Evolutionary conservation across 2,113 vertebrate species (phyloP).

Genomic region (Myocastor coypus): DNA sequence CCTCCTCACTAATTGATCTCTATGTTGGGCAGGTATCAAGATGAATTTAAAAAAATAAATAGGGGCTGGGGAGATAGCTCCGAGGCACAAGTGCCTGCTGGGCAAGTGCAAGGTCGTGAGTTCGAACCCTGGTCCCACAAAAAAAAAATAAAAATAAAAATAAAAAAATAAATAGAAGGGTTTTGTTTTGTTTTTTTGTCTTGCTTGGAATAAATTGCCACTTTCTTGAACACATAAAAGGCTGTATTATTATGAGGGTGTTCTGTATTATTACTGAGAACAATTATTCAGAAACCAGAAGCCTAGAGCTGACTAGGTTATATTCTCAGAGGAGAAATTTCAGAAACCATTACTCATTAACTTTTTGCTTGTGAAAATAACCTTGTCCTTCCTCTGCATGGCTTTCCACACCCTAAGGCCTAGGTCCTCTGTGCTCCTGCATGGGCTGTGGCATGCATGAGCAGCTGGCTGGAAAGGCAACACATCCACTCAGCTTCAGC

Average conservation of each 20-base stretch:
- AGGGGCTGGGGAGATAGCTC: no score
- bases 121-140: no score
- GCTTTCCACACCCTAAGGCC: conserved; percentile 37
- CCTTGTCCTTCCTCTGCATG: conserved; percentile 7
- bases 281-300: conserved; percentile 76
- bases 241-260: conserved; percentile 72
- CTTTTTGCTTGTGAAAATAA: conserved; percentile 66
- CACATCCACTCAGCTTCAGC: neutral
- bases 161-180: no score
- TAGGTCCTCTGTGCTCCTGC: neutral
- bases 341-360: conserved; percentile 74
- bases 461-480: neutral
- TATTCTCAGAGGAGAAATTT: conserved; percentile 74
- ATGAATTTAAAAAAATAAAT: conserved; percentile 64
- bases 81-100: no score
- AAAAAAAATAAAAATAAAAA: no score
- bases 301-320: conserved; percentile 68
- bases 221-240: conserved; percentile 74
- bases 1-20: conserved; percentile 62
- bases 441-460: neutral
- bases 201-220: conserved; percentile 77
- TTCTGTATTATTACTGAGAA: conserved; percentile 79
- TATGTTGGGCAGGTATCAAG: conserved; percentile 59
- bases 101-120: no score
- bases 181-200: neutral